Evolutionary conservation across 2,797 vertebrate species (phyloP), one percentile per base, ranked within the genome.

Genomic region (Rhinoraja longicauda): DNA sequence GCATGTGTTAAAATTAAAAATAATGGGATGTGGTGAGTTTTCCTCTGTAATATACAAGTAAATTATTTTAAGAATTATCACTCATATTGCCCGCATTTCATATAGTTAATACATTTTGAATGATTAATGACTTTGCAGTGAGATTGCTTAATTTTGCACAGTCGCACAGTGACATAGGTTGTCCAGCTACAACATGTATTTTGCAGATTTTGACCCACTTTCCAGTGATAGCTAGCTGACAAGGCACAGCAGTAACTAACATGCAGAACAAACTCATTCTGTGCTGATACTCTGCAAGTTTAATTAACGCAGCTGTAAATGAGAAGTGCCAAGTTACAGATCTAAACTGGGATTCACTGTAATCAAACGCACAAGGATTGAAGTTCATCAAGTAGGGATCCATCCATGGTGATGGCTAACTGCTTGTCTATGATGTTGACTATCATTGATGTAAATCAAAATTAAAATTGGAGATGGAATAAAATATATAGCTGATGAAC

Each of bases 101-200:
- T 62, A 86, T 29, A 86, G n/a, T 64, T 86, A 64, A 59, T 32
- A 32, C 62, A 86, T n/a, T 29, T 86, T 86, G 26, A n/a, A 29
- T n/a, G n/a, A 29, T 6, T 86, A 86, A 86, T 86, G 82, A 86
- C 12, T 86, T 86, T 86, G 13, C 82, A 86, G 82, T 86, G 82
- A 86, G 62, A 82, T 86, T 86, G 62, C 57, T 86, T 86, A n/a
- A 86, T 29, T 62, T 86, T 57, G 29, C 57, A 2, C 57, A 62
- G 82, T 62, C 82, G 64, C 82, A 86, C 26, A 86, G n/a, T 64
- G 62, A 86, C 82, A 19, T 29, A 32, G 82, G 29, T 15, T 86
- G 62, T 86, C 57, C 13, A 32, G 82, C 82, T 59, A 64, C 15
- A 62, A 12, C 32, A 64, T 86, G 84, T 84, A 86, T 62, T 62